Conservation (phyloP, 2,888 invertebrate species). For the Harpalus rufipes region DNA sequence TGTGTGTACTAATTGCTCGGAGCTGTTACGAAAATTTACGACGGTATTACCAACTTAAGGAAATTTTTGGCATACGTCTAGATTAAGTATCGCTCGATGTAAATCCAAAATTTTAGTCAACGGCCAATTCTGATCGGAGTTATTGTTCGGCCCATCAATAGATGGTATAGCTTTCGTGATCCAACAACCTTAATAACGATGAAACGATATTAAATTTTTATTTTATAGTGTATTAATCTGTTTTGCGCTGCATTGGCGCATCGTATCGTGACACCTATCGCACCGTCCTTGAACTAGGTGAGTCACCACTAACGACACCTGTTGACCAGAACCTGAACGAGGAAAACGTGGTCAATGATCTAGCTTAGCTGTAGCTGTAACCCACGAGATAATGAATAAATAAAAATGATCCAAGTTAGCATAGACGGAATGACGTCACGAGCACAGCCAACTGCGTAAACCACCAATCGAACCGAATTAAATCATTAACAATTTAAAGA, state of each 20-base stretch:
- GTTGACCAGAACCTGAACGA: conserved; percentile 39
- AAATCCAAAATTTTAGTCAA: too few species aligned
- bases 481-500: conserved; percentile 45
- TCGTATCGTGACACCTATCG: conserved; percentile 44
- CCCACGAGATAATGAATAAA: conserved; percentile 23
- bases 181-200: too few species aligned
- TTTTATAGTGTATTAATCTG: not conserved
- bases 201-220: not conserved
- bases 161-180: too few species aligned
- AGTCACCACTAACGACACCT: conserved; percentile 59
- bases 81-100: too few species aligned
- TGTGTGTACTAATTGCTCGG: not conserved
- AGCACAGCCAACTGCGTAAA: conserved; percentile 17
- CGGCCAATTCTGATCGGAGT: too few species aligned
- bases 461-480: conserved; percentile 38
- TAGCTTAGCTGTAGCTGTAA: not conserved
- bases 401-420: conserved; percentile 28
- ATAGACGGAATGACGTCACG: conserved; percentile 27
- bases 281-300: conserved; percentile 54
- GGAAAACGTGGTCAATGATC: not conserved
- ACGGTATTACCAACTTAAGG: not conserved
- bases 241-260: not conserved
- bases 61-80: too few species aligned
- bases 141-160: too few species aligned
- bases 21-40: not conserved